Evolutionary conservation across 2,888 invertebrate species (phyloP), one percentile per base, ranked within the genome.

Genomic region (Campaea margaritaria): DNA sequence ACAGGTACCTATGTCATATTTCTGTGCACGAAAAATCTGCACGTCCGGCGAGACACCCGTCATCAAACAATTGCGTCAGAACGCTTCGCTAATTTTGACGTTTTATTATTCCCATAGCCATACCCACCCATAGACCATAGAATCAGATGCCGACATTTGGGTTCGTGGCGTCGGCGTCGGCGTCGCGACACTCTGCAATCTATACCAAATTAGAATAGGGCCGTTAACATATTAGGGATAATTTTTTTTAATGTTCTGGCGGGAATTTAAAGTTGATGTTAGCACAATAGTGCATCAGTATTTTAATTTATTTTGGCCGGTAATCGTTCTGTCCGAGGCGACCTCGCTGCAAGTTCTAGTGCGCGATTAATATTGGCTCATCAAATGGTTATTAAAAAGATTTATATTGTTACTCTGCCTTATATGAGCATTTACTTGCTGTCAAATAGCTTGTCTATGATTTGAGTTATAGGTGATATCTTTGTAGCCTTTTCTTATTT

Each of bases 11-110:
- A 16, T n/a, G n/a, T n/a, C n/a, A 8, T 53, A 64, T 61, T 68
- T 66, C 45, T 59, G 58, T 51, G 45, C 58, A 58, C 54, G 58
- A 65, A 54, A 38, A 51, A 44, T 49, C 16, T 41, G 51, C 51
- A 60, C 56, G 49, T 45, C 50, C 57, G 53, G 49, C 55, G 59
- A 50, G 58, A 54, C 62, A 62, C 64, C 67, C 52, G 71, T 67
- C 66, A 67, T 62, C 52, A 58, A 69, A 68, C 53, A 67, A 65
- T 72, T 67, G 66, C 74, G 73, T 75, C 77, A 75, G 59, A 66
- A 64, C 65, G 69, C 65, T 66, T 53, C 62, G 66, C 68, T 68
- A 69, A 68, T 65, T 70, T 59, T 64, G 62, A 57, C 62, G 57
- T 60, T 28, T 54, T 28, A 38, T 62, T 52, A 36, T 36, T 12